Evolutionary conservation across 1,140 invertebrate species (phyloP).

Genomic region (Cydia amplana): DNA sequence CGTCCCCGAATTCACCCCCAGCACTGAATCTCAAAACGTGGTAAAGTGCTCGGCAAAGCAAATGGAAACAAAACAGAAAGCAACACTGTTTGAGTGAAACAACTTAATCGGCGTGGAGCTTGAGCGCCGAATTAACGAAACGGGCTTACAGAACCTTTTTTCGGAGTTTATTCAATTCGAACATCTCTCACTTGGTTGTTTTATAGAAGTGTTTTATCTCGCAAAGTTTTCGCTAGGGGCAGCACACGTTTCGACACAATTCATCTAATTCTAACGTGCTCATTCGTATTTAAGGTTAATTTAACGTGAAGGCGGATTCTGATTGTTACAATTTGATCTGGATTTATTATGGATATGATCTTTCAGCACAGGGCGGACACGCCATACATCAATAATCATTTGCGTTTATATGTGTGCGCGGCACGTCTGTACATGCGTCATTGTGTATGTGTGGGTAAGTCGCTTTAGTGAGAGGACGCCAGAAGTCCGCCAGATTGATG

Average conservation of each 20-base stretch:
- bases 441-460: no score
- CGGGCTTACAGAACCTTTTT: conserved; percentile 39
- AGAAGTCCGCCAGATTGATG: no score
- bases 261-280: background rate
- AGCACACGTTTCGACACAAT: background rate
- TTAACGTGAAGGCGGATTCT: no score
- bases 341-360: no score
- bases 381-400: no score
- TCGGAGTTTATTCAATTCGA: conserved; percentile 40
- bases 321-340: no score
- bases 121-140: conserved; percentile 39
- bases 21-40: conserved; percentile 19
- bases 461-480: no score
- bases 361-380: no score
- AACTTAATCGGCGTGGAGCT: conserved; percentile 29
- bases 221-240: background rate
- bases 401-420: no score
- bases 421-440: no score
- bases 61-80: conserved; percentile 29
- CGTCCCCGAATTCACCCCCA: background rate
- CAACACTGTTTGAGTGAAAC: conserved; percentile 27
- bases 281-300: no score
- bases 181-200: conserved; percentile 41
- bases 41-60: conserved; percentile 22
- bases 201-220: conserved; percentile 29